Evolutionary conservation across 2,113 vertebrate genomes (phyloP).

Genomic region (Motacilla tschutschensis): DNA sequence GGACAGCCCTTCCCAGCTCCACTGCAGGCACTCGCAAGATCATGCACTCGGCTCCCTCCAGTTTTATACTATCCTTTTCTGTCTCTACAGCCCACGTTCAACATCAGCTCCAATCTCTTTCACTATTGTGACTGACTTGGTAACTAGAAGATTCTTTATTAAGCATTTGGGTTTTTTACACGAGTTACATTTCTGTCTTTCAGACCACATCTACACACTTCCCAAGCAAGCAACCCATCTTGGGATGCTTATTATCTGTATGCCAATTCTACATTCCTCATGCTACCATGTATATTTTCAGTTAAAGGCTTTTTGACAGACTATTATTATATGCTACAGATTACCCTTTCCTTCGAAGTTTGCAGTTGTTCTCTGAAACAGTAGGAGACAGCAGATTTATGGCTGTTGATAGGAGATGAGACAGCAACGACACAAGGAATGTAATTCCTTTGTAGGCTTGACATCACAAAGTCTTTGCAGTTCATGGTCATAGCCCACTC

Average conservation of each 20-base stretch:
- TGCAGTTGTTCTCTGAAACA: slow-evolving; percentile 41
- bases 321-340: slow-evolving; percentile 30
- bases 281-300: background rate
- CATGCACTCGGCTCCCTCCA: background rate
- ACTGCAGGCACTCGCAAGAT: background rate
- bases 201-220: background rate
- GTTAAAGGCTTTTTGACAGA: slow-evolving; percentile 14
- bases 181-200: background rate
- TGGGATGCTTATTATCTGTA: background rate
- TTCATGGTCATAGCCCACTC: slow-evolving; percentile 25
- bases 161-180: background rate
- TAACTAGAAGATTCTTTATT: background rate
- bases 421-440: slow-evolving; percentile 37
- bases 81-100: background rate
- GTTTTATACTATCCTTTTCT: background rate
- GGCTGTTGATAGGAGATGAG: slow-evolving; percentile 35
- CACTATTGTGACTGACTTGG: background rate
- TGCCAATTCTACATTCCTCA: background rate
- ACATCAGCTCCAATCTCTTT: background rate
- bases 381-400: slow-evolving; percentile 28
- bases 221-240: background rate
- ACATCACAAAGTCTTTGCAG: slow-evolving; percentile 14
- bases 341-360: slow-evolving; percentile 27
- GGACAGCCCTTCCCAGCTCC: background rate
- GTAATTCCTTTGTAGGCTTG: slow-evolving; percentile 27